Conservation (phyloP, 1,140 invertebrate genomes). For the Trigoniulus corallinus region DNA sequence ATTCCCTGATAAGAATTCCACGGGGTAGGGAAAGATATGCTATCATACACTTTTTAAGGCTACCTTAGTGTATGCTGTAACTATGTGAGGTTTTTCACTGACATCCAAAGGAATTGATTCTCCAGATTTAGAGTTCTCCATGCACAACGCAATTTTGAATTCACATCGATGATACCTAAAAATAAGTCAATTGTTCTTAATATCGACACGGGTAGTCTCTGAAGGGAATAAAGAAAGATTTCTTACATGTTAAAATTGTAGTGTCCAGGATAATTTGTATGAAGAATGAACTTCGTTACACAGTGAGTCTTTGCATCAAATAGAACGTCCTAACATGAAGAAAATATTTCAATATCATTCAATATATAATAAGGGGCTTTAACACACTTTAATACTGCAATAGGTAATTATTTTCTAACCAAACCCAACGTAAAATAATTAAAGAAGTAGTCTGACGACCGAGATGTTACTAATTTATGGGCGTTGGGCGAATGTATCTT, state of each 20-base stretch:
- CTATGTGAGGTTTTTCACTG: conserved; percentile 21
- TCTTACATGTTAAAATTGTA: conserved; percentile 95
- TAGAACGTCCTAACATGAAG: conserved; percentile 65
- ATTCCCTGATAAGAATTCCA: no score
- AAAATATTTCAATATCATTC: conserved; percentile 9
- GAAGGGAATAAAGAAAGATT: not conserved
- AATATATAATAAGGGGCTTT: not conserved
- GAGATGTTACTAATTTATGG: conserved; percentile 52
- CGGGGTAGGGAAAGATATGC: no score
- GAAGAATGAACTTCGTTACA: conserved; percentile 92
- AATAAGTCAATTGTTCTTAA: no score
- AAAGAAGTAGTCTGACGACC: conserved; percentile 81
- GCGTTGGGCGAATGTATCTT: conserved; percentile 84
- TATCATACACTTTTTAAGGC: no score
- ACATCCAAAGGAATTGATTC: conserved; percentile 36
- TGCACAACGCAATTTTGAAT: conserved; percentile 57
- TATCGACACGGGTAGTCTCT: no score
- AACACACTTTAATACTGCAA: no score
- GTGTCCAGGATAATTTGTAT: conserved; percentile 97
- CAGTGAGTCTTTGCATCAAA: conserved; percentile 87
- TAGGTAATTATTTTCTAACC: no score
- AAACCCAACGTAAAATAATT: conserved; percentile 93
- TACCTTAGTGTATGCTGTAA: conserved; percentile 28
- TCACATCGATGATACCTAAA: conserved; percentile 63
- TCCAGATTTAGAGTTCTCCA: conserved; percentile 36